These are phyloP conservation scores for Trachymyrmex cornetzi DNA, from an alignment of 1,140 invertebrate genomes.

Conservation along the genomic window DNA sequence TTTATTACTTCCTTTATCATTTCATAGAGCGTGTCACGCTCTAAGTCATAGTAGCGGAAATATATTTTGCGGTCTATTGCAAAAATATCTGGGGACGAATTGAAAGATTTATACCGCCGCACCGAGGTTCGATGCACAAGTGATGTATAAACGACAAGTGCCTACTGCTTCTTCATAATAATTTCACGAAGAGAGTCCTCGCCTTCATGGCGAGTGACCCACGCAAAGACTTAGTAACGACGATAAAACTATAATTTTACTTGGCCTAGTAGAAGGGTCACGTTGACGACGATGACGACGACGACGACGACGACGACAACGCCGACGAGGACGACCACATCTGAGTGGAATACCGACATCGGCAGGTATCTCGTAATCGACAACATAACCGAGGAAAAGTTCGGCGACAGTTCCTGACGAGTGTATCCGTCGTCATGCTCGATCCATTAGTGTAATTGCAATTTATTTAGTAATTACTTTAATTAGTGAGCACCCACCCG, in stretches of 20 bases:
- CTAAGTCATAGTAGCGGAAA: not conserved
- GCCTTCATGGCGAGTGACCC: not conserved
- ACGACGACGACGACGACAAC: not conserved
- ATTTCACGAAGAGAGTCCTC: conserved; percentile 2
- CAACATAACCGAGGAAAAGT: conserved; percentile 77
- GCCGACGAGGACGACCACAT: conserved; percentile 44
- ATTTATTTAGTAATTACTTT: conserved; percentile 87
- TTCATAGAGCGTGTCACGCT: conserved; percentile 22
- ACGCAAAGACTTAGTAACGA: not conserved
- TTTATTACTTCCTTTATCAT: conserved; percentile 57
- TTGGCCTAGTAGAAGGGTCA: not conserved
- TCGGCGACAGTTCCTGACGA: conserved; percentile 77
- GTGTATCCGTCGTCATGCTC: conserved; percentile 77
- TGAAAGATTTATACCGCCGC: not conserved
- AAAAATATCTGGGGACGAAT: not conserved
- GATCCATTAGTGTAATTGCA: conserved; percentile 86
- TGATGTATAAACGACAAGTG: not conserved
- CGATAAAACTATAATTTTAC: conserved; percentile 40
- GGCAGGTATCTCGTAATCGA: conserved; percentile 70
- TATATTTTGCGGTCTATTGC: conserved; percentile 1
- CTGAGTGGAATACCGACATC: conserved; percentile 54
- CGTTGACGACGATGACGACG: not conserved
- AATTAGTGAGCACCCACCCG: conserved; percentile 84
- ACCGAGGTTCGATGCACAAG: not conserved
- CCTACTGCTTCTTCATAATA: not conserved